Percentiles rank a stretch among this genome's conserved stretches.
Evolutionary conservation across 2,888 invertebrate genomes (phyloP).

Genomic region (Macropis europaea): DNA sequence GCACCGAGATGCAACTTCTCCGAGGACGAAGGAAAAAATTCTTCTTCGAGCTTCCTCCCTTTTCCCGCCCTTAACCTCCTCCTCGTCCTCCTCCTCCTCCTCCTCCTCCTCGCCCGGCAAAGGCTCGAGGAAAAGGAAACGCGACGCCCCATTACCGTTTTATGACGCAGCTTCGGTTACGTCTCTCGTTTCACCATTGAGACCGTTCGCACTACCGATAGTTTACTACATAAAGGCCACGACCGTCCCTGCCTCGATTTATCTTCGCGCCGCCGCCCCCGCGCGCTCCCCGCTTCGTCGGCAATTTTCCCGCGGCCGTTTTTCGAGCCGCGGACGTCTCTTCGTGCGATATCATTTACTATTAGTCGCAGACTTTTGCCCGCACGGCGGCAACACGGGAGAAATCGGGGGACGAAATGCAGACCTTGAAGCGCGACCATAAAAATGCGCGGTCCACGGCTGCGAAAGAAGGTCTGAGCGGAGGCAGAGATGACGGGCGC

Average conservation of each 20-base stretch:
- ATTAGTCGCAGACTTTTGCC: too few species aligned
- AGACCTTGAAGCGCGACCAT: conserved; percentile 56
- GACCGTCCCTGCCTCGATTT: conserved; percentile 68
- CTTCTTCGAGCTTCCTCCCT: conserved; percentile 41
- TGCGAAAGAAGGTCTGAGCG: conserved; percentile 8
- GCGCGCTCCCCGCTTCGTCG: conserved; percentile 13
- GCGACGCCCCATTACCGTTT: conserved; percentile 79
- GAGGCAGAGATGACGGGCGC: conserved; percentile 8
- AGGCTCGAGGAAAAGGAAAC: conserved; percentile 74
- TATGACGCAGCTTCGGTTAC: conserved; percentile 78
- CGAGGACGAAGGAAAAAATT: conserved; percentile 26
- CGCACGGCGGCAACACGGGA: neutral
- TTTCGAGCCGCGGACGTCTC: neutral
- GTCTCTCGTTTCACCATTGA: conserved; percentile 78
- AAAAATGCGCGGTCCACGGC: conserved; percentile 46
- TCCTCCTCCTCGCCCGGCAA: conserved; percentile 52
- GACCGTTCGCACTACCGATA: conserved; percentile 77
- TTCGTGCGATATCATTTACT: too few species aligned
- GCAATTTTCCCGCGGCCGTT: neutral
- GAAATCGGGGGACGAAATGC: conserved; percentile 10
- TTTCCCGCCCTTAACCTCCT: conserved; percentile 56
- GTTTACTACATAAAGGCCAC: conserved; percentile 75
- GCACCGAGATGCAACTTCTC: too few species aligned
- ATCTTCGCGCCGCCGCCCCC: conserved; percentile 59
- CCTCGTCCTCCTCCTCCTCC: conserved; percentile 51